Evolutionary conservation across 2,113 vertebrate genomes (phyloP).

Genomic region (Macrotis lagotis): DNA sequence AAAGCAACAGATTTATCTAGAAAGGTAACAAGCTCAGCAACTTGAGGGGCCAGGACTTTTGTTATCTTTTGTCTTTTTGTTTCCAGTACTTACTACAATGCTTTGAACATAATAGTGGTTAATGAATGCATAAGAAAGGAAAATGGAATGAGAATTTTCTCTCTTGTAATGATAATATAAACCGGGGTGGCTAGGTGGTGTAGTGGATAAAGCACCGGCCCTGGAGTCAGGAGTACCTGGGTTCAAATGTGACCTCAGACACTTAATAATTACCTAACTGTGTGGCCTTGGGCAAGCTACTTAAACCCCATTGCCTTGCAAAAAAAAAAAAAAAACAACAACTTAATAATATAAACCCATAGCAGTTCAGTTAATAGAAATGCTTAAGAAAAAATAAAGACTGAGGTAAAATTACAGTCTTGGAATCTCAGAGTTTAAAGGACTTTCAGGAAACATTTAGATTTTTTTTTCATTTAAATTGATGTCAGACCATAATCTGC

Average conservation of each 20-base stretch:
- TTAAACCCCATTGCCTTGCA: too few species aligned
- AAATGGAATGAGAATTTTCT: neutral
- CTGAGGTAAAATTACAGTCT: neutral
- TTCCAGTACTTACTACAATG: neutral
- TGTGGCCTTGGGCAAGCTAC: too few species aligned
- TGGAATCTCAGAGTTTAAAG: neutral
- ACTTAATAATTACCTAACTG: too few species aligned
- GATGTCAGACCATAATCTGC: neutral
- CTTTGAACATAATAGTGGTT: neutral
- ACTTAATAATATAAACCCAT: neutral
- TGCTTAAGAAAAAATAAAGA: neutral
- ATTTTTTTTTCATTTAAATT: neutral
- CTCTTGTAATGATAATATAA: neutral
- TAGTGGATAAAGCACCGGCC: too few species aligned
- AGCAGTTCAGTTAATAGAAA: neutral
- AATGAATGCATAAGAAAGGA: neutral
- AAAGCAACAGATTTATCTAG: neutral
- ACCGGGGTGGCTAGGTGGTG: too few species aligned
- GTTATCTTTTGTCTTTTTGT: neutral
- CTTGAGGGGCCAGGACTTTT: neutral
- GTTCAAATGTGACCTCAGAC: too few species aligned
- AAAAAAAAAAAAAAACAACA: too few species aligned
- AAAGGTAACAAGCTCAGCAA: neutral
- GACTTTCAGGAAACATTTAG: neutral
- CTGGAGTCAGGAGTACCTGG: too few species aligned